phyloP scores from a whole-genome alignment of 2,797 vertebrate genomes.

The Scyliorhinus canicula region DNA sequence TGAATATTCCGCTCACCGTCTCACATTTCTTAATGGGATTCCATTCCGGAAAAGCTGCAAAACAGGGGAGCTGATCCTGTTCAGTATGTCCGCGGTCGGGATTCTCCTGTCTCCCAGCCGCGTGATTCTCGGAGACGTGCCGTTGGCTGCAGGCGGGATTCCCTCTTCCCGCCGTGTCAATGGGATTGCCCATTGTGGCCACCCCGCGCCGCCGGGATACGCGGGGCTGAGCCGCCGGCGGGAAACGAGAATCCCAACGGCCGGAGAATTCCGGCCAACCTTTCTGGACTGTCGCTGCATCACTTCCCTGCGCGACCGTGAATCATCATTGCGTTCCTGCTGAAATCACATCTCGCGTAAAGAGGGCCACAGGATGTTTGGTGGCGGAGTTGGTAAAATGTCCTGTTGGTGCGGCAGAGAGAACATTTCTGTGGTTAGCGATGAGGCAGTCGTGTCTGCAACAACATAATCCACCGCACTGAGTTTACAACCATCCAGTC shows the following conservation, averaged over 20 bases:
- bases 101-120: too few species aligned
- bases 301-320: background rate
- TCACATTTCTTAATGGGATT: background rate
- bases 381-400: background rate
- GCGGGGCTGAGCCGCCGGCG: too few species aligned
- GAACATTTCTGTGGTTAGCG: background rate
- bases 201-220: too few species aligned
- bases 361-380: background rate
- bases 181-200: too few species aligned
- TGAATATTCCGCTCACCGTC: slow-evolving; percentile 10
- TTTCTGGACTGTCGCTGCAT: background rate
- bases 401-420: background rate
- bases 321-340: background rate
- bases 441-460: background rate
- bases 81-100: background rate
- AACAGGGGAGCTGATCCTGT: background rate
- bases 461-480: background rate
- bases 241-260: too few species aligned
- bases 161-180: too few species aligned
- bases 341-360: background rate
- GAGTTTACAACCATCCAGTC: background rate
- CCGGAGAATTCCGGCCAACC: too few species aligned
- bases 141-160: too few species aligned
- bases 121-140: too few species aligned
- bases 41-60: background rate